phyloP scores from a whole-genome alignment of 2,888 invertebrate genomes.

The Xestia rhomboidea region DNA sequence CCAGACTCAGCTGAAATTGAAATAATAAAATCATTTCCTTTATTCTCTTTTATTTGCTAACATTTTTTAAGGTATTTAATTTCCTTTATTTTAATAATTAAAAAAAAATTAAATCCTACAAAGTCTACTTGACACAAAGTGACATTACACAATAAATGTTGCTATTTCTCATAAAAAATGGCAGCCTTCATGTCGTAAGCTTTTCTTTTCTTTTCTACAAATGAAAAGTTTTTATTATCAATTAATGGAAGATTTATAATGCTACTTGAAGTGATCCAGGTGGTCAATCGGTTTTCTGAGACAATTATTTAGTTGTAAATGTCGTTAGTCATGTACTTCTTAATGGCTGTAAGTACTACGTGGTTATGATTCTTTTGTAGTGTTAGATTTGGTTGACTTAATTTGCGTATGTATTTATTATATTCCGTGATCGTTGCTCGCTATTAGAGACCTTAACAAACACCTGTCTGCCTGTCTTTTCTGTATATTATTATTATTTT shows the following conservation, averaged over 20 bases:
- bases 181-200: conserved; percentile 90
- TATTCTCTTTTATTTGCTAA: too few relatives aligned
- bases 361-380: conserved; percentile 84
- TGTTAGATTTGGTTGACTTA: conserved; percentile 70
- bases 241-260: conserved; percentile 82
- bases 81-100: too few relatives aligned
- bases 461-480: conserved; percentile 19
- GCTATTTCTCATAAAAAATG: conserved; percentile 86
- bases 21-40: too few relatives aligned
- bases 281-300: conserved; percentile 74
- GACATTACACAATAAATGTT: conserved; percentile 79
- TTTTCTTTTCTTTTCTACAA: conserved; percentile 85
- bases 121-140: conserved; percentile 55
- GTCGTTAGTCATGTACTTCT: conserved; percentile 81
- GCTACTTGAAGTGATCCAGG: conserved; percentile 78
- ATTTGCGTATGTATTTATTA: conserved; percentile 33
- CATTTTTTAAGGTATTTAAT: too few relatives aligned
- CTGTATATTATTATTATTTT: conserved; percentile 66
- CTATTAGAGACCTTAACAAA: neutral
- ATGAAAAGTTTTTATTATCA: conserved; percentile 85
- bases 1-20: too few relatives aligned
- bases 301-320: conserved; percentile 75
- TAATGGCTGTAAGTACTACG: conserved; percentile 88
- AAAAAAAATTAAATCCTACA: neutral
- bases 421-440: neutral